phyloP scores from a whole-genome alignment of 2,797 vertebrate genomes.

The Acanthornis magna region DNA sequence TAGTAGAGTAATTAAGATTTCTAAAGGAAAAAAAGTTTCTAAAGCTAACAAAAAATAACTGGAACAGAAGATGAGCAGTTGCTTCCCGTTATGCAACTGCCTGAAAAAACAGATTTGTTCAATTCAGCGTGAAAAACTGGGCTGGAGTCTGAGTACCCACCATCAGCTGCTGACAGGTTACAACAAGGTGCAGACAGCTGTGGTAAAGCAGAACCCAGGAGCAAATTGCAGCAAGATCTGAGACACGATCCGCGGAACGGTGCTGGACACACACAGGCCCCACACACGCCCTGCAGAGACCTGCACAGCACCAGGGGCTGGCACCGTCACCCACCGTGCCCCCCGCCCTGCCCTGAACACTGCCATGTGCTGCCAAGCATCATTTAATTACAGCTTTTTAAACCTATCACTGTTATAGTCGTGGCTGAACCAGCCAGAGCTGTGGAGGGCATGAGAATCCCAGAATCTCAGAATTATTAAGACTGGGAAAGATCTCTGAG shows the following conservation, averaged over 20 bases:
- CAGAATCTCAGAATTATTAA: background rate
- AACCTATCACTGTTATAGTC: accelerated
- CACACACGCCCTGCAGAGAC: background rate
- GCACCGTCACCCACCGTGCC: accelerated
- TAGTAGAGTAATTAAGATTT: background rate
- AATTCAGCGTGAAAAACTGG: background rate
- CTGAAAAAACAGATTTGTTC: background rate
- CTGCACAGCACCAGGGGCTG: background rate
- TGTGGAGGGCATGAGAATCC: accelerated
- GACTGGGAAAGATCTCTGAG: accelerated
- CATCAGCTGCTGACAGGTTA: background rate
- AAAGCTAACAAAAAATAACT: background rate
- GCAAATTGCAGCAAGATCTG: background rate
- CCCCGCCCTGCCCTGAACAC: background rate
- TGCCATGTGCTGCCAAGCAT: accelerated
- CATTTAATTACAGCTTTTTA: accelerated
- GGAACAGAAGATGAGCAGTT: background rate
- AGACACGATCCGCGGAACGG: accelerated
- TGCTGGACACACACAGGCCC: background rate
- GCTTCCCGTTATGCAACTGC: background rate
- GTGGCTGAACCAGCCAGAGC: background rate
- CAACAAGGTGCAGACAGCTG: background rate
- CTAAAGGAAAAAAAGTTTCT: background rate
- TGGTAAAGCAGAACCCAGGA: background rate
- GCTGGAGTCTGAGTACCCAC: background rate